Evolutionary conservation across 2,113 vertebrate genomes (phyloP).

Genomic region (Embiotoca jacksoni): DNA sequence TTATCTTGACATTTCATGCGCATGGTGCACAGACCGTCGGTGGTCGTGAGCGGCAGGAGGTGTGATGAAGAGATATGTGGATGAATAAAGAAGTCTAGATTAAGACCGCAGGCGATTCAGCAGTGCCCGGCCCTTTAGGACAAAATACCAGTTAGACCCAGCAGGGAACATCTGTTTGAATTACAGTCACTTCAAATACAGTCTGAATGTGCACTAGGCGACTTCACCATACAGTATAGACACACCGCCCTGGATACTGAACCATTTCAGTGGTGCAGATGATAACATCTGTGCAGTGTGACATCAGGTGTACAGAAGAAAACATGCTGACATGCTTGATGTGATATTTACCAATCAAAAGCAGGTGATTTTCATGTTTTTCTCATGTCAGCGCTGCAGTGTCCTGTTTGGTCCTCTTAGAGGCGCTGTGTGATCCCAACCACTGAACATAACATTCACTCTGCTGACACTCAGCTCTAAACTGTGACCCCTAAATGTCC

Average conservation of each 20-base stretch:
- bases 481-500: slow-evolving; percentile 67
- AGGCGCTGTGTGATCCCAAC: slow-evolving; percentile 38
- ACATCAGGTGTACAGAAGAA: neutral
- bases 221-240: neutral
- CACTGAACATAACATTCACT: slow-evolving; percentile 29
- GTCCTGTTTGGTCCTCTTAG: slow-evolving; percentile 35
- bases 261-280: neutral
- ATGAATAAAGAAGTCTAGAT: slow-evolving; percentile 52
- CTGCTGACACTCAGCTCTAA: slow-evolving; percentile 50
- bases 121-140: slow-evolving; percentile 29
- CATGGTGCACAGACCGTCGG: slow-evolving; percentile 15
- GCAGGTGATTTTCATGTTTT: neutral
- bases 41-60: slow-evolving; percentile 28
- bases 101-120: slow-evolving; percentile 53
- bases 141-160: slow-evolving; percentile 22
- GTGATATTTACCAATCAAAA: neutral
- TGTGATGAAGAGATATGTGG: slow-evolving; percentile 43
- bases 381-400: slow-evolving; percentile 24
- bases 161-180: slow-evolving; percentile 23
- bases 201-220: neutral
- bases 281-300: neutral
- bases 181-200: slow-evolving; percentile 1
- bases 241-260: neutral
- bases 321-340: neutral
- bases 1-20: slow-evolving; percentile 14